Conservation (phyloP, 1,140 invertebrate species). For the Drosophila sproati region DNA sequence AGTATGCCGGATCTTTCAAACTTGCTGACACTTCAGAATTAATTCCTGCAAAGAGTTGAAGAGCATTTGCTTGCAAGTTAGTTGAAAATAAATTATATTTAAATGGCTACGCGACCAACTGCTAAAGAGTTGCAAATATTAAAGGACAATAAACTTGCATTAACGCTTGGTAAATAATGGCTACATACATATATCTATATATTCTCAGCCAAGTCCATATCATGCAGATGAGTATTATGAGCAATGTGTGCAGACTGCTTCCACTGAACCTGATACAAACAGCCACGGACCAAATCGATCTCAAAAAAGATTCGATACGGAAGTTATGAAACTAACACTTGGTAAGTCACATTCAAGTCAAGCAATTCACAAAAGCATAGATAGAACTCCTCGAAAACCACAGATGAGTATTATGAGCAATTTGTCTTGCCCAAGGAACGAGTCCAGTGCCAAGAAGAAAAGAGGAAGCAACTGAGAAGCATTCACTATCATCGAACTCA, state of each 20-base stretch:
- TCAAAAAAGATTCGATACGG: neutral
- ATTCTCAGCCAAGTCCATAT: too few relatives aligned
- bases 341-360: conserved; percentile 1
- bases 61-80: neutral
- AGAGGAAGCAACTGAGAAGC: neutral
- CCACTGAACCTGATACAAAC: too few relatives aligned
- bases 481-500: conserved; percentile 16
- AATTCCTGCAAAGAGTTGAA: neutral
- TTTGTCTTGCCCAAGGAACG: conserved; percentile 10
- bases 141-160: neutral
- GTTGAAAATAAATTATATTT: neutral
- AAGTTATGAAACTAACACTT: neutral
- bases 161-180: conserved; percentile 6
- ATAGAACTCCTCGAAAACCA: neutral
- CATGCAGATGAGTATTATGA: conserved; percentile 11
- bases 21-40: neutral
- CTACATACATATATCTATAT: neutral
- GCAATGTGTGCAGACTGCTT: neutral
- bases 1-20: neutral
- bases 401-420: conserved; percentile 23
- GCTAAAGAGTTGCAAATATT: neutral
- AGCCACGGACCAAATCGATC: neutral
- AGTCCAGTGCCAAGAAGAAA: neutral
- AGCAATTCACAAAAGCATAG: neutral
- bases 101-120: neutral